Evolutionary conservation across 2,113 vertebrate species (phyloP).

Genomic region (Lepus americanus): DNA sequence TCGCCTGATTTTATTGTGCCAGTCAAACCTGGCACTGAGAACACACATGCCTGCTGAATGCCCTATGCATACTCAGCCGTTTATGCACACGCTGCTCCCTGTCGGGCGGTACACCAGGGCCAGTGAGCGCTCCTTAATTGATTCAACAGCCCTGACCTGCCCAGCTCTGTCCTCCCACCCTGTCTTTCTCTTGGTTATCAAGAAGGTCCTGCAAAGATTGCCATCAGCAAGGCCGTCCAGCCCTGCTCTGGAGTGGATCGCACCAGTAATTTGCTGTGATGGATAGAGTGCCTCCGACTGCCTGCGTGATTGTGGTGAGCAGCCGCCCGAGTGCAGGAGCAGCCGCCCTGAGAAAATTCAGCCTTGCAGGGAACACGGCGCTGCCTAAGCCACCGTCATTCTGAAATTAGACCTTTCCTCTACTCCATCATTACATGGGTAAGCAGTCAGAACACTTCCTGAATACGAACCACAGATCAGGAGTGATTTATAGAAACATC

Average conservation of each 20-base stretch:
- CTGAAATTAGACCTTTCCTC: constrained; percentile 83
- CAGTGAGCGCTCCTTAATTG: not conserved
- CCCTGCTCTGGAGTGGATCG: constrained; percentile 33
- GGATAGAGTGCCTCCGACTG: constrained; percentile 59
- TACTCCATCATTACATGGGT: constrained; percentile 80
- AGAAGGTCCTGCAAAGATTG: constrained; percentile 49
- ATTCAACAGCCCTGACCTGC: constrained; percentile 35
- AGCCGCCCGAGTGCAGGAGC: not conserved
- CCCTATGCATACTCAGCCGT: not conserved
- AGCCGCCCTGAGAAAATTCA: constrained; percentile 56
- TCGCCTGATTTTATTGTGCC: not conserved
- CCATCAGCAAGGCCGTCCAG: constrained; percentile 46
- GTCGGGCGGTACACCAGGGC: not conserved
- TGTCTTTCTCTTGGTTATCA: constrained; percentile 39
- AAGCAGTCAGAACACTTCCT: constrained; percentile 80
- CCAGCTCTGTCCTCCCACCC: not conserved
- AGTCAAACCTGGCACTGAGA: not conserved
- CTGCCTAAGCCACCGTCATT: constrained; percentile 66
- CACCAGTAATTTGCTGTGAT: constrained; percentile 65
- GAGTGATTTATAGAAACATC: constrained; percentile 82
- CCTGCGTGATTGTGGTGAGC: constrained; percentile 70
- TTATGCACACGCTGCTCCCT: not conserved
- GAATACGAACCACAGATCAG: constrained; percentile 74
- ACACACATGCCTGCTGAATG: not conserved
- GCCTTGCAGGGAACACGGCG: constrained; percentile 58